Evolutionary conservation across 2,888 invertebrate genomes (phyloP).

Genomic region (Seira musarum): DNA sequence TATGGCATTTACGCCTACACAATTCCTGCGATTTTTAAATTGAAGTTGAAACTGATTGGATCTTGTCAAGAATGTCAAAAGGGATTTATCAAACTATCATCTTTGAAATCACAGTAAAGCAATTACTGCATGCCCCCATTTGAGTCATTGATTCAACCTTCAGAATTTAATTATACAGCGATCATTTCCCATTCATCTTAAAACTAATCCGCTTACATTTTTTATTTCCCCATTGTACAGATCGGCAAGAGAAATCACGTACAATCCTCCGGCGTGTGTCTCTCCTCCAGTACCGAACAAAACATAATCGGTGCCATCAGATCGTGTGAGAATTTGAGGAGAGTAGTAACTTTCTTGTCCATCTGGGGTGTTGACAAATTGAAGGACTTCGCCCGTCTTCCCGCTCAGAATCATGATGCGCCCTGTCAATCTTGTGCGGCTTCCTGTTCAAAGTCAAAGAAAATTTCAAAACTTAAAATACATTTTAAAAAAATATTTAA

Average conservation of each 20-base stretch:
- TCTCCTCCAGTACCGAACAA: slow-evolving; percentile 84
- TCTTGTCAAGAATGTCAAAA: too few relatives aligned
- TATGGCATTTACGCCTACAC: too few relatives aligned
- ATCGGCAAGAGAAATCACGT: slow-evolving; percentile 77
- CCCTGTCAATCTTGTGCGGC: slow-evolving; percentile 75
- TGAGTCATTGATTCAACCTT: too few relatives aligned
- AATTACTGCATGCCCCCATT: too few relatives aligned
- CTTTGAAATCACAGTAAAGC: too few relatives aligned
- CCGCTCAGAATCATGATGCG: slow-evolving; percentile 82
- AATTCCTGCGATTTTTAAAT: too few relatives aligned
- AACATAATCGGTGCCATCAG: slow-evolving; percentile 78
- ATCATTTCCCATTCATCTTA: too few relatives aligned
- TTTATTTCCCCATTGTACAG: slow-evolving; percentile 72
- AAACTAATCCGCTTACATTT: slow-evolving; percentile 71
- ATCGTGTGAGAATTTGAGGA: slow-evolving; percentile 78
- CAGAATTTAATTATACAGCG: too few relatives aligned
- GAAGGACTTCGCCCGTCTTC: slow-evolving; percentile 78
- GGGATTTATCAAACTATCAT: too few relatives aligned
- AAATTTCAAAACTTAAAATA: slow-evolving; percentile 25
- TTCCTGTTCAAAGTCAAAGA: slow-evolving; percentile 70
- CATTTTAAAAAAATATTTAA: neutral
- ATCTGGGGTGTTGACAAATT: slow-evolving; percentile 78
- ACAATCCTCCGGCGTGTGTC: slow-evolving; percentile 81
- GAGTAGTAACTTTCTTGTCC: slow-evolving; percentile 80
- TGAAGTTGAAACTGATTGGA: too few relatives aligned